Conservation (phyloP, 1,140 invertebrate genomes). For the Eurosta solidaginis region DNA sequence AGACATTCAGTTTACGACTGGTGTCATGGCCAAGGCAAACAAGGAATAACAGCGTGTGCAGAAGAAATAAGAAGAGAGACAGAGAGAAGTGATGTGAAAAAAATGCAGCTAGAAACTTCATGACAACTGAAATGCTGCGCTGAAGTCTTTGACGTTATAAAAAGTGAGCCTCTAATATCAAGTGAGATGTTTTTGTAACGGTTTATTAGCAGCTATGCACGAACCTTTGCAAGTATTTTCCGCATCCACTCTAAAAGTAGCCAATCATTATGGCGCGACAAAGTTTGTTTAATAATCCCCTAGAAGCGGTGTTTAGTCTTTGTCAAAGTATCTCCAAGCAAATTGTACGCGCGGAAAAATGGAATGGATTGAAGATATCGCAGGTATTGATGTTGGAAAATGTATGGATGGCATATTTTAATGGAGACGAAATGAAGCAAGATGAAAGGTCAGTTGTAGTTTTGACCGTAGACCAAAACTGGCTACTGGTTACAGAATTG, state of each 20-base stretch:
- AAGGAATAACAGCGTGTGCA: background rate
- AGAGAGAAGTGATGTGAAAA: background rate
- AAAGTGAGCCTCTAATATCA: background rate
- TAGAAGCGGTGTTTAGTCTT: background rate
- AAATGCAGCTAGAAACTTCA: background rate
- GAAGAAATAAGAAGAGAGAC: background rate
- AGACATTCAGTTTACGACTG: too few species aligned
- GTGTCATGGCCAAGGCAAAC: background rate
- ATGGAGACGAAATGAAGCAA: too few species aligned
- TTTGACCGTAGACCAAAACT: too few species aligned
- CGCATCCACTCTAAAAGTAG: background rate
- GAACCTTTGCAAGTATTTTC: background rate
- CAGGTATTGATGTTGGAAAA: too few species aligned
- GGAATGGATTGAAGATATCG: too few species aligned
- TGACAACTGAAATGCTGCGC: background rate
- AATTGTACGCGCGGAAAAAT: too few species aligned
- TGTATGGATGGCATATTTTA: too few species aligned
- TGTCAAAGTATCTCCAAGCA: background rate
- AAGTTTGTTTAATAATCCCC: conserved; percentile 7
- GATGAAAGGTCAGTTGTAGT: too few species aligned
- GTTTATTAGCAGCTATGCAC: too few species aligned
- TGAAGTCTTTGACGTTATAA: background rate
- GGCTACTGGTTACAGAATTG: too few species aligned
- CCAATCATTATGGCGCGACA: background rate
- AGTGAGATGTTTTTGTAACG: background rate